Evolutionary conservation across 2,797 vertebrate species (phyloP).

Genomic region (Cirrhinus molitorella): DNA sequence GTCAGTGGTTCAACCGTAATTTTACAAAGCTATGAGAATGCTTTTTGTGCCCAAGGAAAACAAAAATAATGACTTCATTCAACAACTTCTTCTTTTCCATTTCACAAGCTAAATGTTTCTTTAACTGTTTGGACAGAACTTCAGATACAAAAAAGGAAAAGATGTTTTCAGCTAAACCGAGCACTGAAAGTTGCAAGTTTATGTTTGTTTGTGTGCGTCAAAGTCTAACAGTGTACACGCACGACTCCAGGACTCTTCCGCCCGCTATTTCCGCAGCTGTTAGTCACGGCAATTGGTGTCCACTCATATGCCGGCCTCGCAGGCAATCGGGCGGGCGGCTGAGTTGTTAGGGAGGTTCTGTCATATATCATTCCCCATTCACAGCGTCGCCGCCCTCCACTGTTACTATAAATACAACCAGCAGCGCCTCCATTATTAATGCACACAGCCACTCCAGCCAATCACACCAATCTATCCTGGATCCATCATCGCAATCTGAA

Average conservation of each 20-base stretch:
- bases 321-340: neutral
- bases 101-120: neutral
- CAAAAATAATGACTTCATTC: too few species aligned
- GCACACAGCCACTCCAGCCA: conserved; percentile 66
- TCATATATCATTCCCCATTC: conserved; percentile 71
- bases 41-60: too few species aligned
- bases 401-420: conserved; percentile 80
- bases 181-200: neutral
- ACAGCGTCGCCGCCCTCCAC: conserved; percentile 43
- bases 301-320: neutral
- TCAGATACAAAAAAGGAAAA: neutral
- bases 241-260: conserved; percentile 56
- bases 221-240: conserved; percentile 22
- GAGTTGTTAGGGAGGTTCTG: conserved; percentile 36
- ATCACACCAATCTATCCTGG: conserved; percentile 59
- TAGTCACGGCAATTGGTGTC: conserved; percentile 22
- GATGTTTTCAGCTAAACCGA: neutral
- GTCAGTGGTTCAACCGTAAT: too few species aligned
- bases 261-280: conserved; percentile 56
- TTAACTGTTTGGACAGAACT: neutral
- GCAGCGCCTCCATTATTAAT: conserved; percentile 86
- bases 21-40: too few species aligned
- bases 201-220: conserved; percentile 29
- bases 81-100: too few species aligned
- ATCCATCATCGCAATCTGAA: conserved; percentile 70